Evolutionary conservation across 2,797 vertebrate species (phyloP).

Genomic region (Vespertilio murinus): DNA sequence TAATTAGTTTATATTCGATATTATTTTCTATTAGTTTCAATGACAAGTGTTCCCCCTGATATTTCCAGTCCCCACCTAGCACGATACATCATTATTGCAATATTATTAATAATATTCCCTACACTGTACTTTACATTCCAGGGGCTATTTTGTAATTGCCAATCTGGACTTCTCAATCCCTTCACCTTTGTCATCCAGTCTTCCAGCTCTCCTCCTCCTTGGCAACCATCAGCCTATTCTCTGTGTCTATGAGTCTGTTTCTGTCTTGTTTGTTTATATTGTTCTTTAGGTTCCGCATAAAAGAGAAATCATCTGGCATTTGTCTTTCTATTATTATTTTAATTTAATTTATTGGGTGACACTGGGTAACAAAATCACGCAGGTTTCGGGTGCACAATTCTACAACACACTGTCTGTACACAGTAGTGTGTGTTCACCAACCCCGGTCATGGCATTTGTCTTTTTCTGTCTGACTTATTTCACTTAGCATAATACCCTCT

Average conservation of each 20-base stretch:
- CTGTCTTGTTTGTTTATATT: background rate
- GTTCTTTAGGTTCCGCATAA: background rate
- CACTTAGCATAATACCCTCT: background rate
- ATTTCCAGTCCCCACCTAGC: background rate
- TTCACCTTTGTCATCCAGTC: background rate
- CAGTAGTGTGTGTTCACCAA: background rate
- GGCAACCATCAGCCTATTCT: background rate
- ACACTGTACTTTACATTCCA: background rate
- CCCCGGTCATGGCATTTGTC: background rate
- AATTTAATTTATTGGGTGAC: background rate
- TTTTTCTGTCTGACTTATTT: background rate
- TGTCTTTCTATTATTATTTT: background rate
- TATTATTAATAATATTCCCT: too few relatives aligned
- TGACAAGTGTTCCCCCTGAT: background rate
- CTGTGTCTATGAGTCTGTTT: background rate
- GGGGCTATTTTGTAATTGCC: background rate
- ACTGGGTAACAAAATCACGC: background rate
- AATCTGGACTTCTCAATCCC: background rate
- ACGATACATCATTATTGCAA: background rate
- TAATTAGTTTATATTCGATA: background rate
- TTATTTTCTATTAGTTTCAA: background rate
- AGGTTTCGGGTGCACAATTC: background rate
- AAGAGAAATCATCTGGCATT: background rate
- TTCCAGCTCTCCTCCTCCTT: background rate
- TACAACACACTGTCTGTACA: background rate